Evolutionary conservation across 2,888 invertebrate genomes (phyloP), one percentile per base, ranked within the genome.

Genomic region (Pachymerium ferrugineum): DNA sequence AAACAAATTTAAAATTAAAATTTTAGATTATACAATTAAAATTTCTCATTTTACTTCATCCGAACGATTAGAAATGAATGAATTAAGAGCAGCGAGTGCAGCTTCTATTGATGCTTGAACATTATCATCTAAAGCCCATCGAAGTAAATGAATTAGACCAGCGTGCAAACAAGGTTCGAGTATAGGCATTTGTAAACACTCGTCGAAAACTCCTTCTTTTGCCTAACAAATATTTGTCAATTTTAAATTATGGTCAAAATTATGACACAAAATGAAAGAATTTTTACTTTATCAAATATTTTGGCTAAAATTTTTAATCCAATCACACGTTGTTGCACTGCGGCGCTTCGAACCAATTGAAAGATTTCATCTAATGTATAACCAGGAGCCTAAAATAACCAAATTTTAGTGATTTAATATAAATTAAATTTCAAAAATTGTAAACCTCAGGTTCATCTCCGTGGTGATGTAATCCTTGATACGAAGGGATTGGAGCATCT

Each of bases 341-440:
- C 86, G 62, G 89, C 86, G 76, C 86, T 86, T 16, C 86, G 81
- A 33, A 90, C 88, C 0, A 97, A 83, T 76, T 91, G 89, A 78
- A 96, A 89, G 0, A 97, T 82, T 83, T 97, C 97, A 77, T 91
- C 91, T 12, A 97, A 82, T 0, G 94, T 89, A 82, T 97, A 97
- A 0, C 97, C 97, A 1, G 97, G 82, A 74, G 82, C 78, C 81
- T 83, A 77, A 8, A 76, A 73, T 10, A 35, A 35, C 8, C 35
- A 12, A 35, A 35, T 10, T 8, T 35, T 14, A 35, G 8, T 14
- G 35, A 35, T 28, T 42, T 5, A 42, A 42, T 42, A 42, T n/a
- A 14, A 14, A 67, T 16, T 35, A 6, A 14, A 70, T 68, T 35
- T 73, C 14, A 73, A 12, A 54, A 42, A 12, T 33, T 33, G 33